These are phyloP conservation scores for Cotesia congregata DNA, from an alignment of 2,888 invertebrate genomes.

Conservation along the genomic window DNA sequence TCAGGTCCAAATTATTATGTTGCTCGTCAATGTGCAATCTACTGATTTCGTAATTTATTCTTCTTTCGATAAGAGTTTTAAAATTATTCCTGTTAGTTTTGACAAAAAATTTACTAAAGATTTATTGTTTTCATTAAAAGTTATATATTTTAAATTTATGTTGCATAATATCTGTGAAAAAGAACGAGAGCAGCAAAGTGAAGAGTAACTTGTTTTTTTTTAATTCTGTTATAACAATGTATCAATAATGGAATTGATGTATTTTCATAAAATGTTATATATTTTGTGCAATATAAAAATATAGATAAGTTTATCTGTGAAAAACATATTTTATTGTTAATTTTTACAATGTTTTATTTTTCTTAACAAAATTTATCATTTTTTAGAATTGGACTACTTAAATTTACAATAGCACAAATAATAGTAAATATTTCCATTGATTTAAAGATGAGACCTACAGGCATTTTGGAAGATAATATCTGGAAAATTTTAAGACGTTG, in stretches of 20 bases:
- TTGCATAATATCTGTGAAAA: slow-evolving; percentile 34
- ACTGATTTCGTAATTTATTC: slow-evolving; percentile 47
- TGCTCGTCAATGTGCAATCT: slow-evolving; percentile 41
- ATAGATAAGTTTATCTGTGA: too few species aligned
- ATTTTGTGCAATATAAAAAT: too few species aligned
- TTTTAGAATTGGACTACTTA: background rate
- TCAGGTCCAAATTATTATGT: slow-evolving; percentile 20
- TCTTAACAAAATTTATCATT: background rate
- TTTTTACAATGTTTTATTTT: too few species aligned
- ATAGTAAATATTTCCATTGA: background rate
- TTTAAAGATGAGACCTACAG: background rate
- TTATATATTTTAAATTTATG: slow-evolving; percentile 44
- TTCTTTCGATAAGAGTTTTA: slow-evolving; percentile 31
- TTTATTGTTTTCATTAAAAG: slow-evolving; percentile 40
- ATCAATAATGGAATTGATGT: too few species aligned
- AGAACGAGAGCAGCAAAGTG: background rate
- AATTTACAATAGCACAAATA: background rate
- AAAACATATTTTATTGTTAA: too few species aligned
- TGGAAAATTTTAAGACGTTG: slow-evolving; percentile 37
- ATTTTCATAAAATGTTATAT: too few species aligned
- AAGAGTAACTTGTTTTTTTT: background rate
- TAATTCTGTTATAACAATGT: too few species aligned
- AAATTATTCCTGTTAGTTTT: slow-evolving; percentile 36
- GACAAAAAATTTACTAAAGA: slow-evolving; percentile 37
- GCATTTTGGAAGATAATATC: background rate